Percentiles rank a stretch among this genome's conserved stretches.
Evolutionary conservation across 64 coral and sea anemone genomes (phyloP).

Genomic region (Montipora foliosa): DNA sequence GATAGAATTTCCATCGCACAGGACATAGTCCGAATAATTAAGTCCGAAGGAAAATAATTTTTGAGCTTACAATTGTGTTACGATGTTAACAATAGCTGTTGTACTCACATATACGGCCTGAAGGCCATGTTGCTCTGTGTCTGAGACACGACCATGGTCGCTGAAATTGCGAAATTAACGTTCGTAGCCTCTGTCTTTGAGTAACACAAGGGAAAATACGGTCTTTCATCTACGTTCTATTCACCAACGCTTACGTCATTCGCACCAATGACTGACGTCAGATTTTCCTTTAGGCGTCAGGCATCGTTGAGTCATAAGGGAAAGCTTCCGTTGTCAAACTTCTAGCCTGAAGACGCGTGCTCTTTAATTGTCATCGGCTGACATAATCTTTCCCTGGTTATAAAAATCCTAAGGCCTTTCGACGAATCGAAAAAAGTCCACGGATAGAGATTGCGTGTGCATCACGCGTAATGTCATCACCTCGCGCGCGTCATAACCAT

Average conservation of each 20-base stretch:
- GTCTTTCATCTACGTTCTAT: neutral
- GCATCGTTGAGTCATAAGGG: neutral
- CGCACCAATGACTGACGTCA: constrained; percentile 35
- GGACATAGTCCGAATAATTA: neutral
- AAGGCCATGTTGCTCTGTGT: neutral
- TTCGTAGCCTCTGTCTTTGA: neutral
- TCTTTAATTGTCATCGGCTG: neutral
- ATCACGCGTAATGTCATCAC: neutral
- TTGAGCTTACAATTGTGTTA: neutral
- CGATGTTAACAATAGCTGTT: neutral
- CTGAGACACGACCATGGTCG: constrained; percentile 19
- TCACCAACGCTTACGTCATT: constrained; percentile 14
- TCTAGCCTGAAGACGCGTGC: neutral
- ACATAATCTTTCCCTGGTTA: neutral
- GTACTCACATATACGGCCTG: constrained; percentile 31
- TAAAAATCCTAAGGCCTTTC: neutral
- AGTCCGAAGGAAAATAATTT: neutral
- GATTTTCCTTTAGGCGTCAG: neutral
- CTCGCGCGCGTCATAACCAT: constrained; percentile 13
- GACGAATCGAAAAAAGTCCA: neutral
- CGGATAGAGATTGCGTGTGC: neutral
- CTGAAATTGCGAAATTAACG: neutral
- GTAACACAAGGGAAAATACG: neutral
- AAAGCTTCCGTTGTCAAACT: constrained; percentile 24
- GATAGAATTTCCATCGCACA: neutral